A percentile compares a stretch with the other conserved stretches of the same genome.
Conservation (phyloP, 30 jellyfish, hydroid and myxozoan genomes). For the Morbakka virulenta region DNA sequence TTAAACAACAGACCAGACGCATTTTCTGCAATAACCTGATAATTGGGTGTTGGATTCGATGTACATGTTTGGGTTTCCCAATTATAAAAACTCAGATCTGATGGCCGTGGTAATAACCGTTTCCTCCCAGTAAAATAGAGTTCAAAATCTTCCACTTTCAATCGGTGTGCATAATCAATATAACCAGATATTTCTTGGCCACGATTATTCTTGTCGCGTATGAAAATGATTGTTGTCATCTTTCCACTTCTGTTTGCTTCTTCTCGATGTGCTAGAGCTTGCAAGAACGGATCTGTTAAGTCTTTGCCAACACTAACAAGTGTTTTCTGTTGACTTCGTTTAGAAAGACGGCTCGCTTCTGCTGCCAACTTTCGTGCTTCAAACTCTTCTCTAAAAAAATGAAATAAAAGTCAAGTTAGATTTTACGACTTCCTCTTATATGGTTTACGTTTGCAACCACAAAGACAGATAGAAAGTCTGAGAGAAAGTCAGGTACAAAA, state of each 20-base stretch:
- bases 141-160: conserved; percentile 92
- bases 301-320: conserved; percentile 88
- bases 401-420: conserved; percentile 10
- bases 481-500: too few relatives aligned
- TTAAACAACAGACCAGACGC: conserved; percentile 87
- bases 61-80: conserved; percentile 99
- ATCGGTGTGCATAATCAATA: conserved; percentile 88
- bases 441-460: too few relatives aligned
- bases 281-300: conserved; percentile 78
- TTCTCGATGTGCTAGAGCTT: conserved; percentile 87
- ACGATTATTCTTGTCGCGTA: conserved; percentile 76
- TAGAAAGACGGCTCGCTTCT: conserved; percentile 91
- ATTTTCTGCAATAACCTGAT: conserved; percentile 96
- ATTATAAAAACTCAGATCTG: conserved; percentile 93
- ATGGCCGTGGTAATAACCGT: conserved; percentile 89
- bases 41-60: conserved; percentile 86
- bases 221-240: conserved; percentile 85
- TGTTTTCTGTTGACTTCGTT: conserved; percentile 85
- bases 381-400: conserved; percentile 85
- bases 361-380: conserved; percentile 97
- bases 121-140: conserved; percentile 84
- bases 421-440: too few relatives aligned
- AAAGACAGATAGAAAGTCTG: too few relatives aligned
- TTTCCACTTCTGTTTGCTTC: conserved; percentile 95
- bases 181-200: conserved; percentile 98